A percentile compares a stretch with the other conserved stretches of the same genome.
These are phyloP conservation scores for Scomber scombrus DNA, from an alignment of 2,113 vertebrate genomes.

Conservation along the genomic window DNA sequence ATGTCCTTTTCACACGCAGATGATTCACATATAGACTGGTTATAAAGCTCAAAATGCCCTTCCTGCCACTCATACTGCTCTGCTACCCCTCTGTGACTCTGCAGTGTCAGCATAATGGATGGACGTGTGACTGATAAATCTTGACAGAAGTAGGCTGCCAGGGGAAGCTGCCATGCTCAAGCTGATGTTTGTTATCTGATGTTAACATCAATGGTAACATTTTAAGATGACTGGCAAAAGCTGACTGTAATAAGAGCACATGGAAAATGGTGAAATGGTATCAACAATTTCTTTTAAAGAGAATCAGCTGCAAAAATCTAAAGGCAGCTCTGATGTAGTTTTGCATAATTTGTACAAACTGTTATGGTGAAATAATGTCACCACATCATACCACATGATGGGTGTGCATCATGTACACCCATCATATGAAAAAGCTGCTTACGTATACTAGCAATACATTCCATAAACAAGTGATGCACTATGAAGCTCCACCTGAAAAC, in stretches of 20 bases:
- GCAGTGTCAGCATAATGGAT: constrained; percentile 15
- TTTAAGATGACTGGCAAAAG: neutral
- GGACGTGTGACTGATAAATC: constrained; percentile 23
- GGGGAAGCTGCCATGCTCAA: neutral
- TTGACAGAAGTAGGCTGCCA: neutral
- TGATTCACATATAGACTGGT: neutral
- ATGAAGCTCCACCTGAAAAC: neutral
- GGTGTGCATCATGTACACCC: neutral
- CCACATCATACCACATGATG: neutral
- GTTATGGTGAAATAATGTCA: constrained; percentile 15
- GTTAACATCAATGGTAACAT: neutral
- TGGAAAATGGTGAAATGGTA: neutral
- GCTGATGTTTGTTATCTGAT: constrained; percentile 14
- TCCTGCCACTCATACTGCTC: neutral
- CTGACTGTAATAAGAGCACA: neutral
- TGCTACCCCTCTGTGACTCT: neutral
- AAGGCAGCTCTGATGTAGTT: neutral
- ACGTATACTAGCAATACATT: constrained; percentile 21
- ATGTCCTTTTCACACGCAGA: neutral
- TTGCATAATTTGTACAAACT: neutral
- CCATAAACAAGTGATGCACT: constrained; percentile 39
- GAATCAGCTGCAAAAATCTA: neutral
- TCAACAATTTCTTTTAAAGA: too few species aligned
- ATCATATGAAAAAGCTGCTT: neutral
- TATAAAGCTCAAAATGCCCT: neutral